These are phyloP conservation scores for Ferrisia virgata DNA, from an alignment of 2,888 invertebrate species.

Conservation along the genomic window DNA sequence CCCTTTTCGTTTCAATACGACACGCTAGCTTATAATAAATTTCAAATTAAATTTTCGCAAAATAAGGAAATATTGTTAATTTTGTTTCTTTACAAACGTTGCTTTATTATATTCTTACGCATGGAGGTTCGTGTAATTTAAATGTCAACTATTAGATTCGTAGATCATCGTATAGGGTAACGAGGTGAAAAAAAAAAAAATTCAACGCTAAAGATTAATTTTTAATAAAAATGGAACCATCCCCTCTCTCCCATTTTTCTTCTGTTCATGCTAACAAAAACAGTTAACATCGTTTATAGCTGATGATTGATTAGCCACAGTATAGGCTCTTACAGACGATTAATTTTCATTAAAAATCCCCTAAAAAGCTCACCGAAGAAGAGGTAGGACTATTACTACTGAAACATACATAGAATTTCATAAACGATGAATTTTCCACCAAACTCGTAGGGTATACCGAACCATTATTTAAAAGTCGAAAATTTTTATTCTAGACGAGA, in stretches of 20 bases:
- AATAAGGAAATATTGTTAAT: neutral
- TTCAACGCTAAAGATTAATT: no score
- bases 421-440: neutral
- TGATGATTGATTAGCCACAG: neutral
- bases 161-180: no score
- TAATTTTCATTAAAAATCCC: neutral
- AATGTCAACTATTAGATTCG: no score
- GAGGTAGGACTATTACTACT: no score
- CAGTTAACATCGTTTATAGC: no score
- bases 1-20: neutral
- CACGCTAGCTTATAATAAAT: neutral
- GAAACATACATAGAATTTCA: neutral
- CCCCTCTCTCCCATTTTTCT: no score
- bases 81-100: neutral
- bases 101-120: no score
- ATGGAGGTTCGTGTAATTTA: no score
- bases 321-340: neutral
- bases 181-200: no score
- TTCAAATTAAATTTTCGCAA: neutral
- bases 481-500: neutral
- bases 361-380: neutral
- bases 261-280: no score
- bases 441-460: neutral
- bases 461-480: neutral
- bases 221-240: no score